phyloP scores from a whole-genome alignment of 2,888 invertebrate species.

The Sphecodes monilicornis region DNA sequence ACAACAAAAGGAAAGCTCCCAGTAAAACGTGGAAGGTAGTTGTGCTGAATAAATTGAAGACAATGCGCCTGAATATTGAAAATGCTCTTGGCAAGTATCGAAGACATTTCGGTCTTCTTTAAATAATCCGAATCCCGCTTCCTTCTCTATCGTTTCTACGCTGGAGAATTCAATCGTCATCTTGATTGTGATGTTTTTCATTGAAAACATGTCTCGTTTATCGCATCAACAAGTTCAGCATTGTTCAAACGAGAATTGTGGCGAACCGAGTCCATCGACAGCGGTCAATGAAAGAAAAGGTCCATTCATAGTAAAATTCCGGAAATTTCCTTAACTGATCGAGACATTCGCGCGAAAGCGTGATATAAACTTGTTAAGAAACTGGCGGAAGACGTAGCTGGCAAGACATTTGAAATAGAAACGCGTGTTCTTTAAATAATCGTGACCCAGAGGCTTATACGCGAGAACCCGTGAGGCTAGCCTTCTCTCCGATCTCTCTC shows the following conservation, averaged over 20 bases:
- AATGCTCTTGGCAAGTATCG: slow-evolving; percentile 71
- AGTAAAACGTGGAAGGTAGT: slow-evolving; percentile 32
- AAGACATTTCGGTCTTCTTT: slow-evolving; percentile 65
- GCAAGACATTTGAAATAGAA: slow-evolving; percentile 83
- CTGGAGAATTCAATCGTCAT: not conserved
- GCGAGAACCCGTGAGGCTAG: slow-evolving; percentile 55
- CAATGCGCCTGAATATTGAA: slow-evolving; percentile 27
- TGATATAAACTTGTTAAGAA: slow-evolving; percentile 72
- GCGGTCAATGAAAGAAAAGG: not conserved
- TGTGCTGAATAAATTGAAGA: slow-evolving; percentile 28
- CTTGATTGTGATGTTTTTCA: too few species aligned
- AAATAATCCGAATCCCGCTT: slow-evolving; percentile 69
- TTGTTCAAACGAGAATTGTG: not conserved
- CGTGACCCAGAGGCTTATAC: slow-evolving; percentile 83
- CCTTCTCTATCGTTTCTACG: slow-evolving; percentile 28
- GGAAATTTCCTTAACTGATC: slow-evolving; percentile 23
- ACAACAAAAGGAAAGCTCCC: slow-evolving; percentile 31
- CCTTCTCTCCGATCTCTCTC: slow-evolving; percentile 51
- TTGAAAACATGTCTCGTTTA: not conserved
- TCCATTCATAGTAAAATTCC: not conserved
- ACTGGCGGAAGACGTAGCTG: slow-evolving; percentile 81
- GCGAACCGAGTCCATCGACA: not conserved
- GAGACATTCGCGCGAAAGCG: slow-evolving; percentile 57
- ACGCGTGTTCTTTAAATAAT: slow-evolving; percentile 83
- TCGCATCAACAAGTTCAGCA: not conserved